Conservation (phyloP, 2,888 invertebrate genomes). For the Eulithis prunata region DNA sequence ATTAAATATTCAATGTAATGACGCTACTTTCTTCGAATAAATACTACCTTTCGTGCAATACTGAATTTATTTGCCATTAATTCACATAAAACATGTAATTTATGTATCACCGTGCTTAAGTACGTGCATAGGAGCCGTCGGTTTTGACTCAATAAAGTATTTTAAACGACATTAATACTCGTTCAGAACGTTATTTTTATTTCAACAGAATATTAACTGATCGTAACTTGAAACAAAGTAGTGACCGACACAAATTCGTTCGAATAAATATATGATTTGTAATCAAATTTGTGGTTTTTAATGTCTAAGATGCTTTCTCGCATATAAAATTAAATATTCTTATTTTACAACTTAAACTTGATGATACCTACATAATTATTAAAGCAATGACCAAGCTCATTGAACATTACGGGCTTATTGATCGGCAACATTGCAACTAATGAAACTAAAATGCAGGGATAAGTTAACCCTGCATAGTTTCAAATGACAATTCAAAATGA, state of each 20-base stretch:
- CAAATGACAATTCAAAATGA: too few species aligned
- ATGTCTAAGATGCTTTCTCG: neutral
- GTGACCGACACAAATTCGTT: constrained; percentile 37
- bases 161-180: constrained; percentile 67
- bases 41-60: constrained; percentile 39
- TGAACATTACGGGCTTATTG: too few species aligned
- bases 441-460: too few species aligned
- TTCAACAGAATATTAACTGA: constrained; percentile 55
- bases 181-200: constrained; percentile 58
- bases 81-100: constrained; percentile 71
- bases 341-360: neutral
- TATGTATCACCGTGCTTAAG: constrained; percentile 63
- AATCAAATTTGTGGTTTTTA: constrained; percentile 36
- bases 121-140: constrained; percentile 65
- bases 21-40: constrained; percentile 48
- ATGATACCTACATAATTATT: neutral
- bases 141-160: constrained; percentile 70
- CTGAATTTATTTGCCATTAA: constrained; percentile 69
- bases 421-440: too few species aligned
- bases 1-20: constrained; percentile 29
- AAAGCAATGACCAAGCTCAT: too few species aligned
- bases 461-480: too few species aligned
- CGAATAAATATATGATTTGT: constrained; percentile 33
- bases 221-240: constrained; percentile 53
- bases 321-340: too few species aligned